Conservation (phyloP, 2,888 invertebrate species). For the Microctonus aethiopoides region DNA sequence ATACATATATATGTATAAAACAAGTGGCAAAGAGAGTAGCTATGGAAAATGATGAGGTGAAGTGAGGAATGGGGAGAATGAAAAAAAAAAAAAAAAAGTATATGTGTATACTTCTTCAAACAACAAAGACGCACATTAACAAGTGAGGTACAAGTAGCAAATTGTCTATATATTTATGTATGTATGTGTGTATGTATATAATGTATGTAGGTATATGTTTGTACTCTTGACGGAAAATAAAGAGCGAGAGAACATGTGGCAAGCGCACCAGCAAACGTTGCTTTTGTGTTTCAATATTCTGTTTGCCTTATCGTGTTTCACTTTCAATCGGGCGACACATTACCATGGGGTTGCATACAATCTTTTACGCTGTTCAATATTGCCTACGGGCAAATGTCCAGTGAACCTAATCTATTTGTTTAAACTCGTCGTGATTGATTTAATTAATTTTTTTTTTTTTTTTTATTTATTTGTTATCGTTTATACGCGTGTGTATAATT, state of each 20-base stretch:
- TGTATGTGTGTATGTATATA: constrained; percentile 23
- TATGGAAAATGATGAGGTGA: constrained; percentile 15
- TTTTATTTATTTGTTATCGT: not conserved
- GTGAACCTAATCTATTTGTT: constrained; percentile 13
- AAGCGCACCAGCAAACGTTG: constrained; percentile 56
- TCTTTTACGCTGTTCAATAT: constrained; percentile 19
- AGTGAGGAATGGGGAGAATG: constrained; percentile 3
- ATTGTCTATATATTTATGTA: constrained; percentile 28
- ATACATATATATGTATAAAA: not conserved
- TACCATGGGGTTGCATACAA: not conserved
- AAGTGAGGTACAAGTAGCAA: constrained; percentile 24
- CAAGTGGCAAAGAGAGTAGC: not conserved
- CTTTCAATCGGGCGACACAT: constrained; percentile 19
- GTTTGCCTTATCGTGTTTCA: constrained; percentile 62
- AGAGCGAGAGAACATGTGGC: constrained; percentile 64
- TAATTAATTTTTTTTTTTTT: constrained; percentile 13
- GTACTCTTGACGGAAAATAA: constrained; percentile 27
- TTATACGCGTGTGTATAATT: too few relatives aligned
- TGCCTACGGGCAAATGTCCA: constrained; percentile 23
- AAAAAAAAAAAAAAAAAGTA: not conserved
- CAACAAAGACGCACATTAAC: constrained; percentile 9
- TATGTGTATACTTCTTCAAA: not conserved
- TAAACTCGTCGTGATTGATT: constrained; percentile 7
- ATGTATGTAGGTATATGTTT: constrained; percentile 19
- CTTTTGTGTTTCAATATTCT: constrained; percentile 66